Conservation (phyloP, 1,140 invertebrate species). For the Cydia splendana region DNA sequence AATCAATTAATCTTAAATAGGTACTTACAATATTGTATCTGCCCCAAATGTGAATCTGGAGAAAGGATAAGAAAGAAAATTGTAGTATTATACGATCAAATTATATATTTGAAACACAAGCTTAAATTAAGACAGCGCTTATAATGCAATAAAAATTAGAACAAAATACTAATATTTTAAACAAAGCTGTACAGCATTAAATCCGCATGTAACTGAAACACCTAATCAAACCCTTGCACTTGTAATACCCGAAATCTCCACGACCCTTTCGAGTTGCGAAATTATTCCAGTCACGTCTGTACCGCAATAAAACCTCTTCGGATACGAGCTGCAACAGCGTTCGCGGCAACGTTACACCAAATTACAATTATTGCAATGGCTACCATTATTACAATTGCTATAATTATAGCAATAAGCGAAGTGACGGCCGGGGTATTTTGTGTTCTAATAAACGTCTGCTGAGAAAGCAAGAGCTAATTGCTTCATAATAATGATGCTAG, state of each 20-base stretch:
- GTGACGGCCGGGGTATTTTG: neutral
- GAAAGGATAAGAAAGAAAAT: conserved; percentile 10
- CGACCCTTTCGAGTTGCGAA: conserved; percentile 20
- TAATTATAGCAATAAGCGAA: conserved; percentile 5
- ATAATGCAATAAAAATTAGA: neutral
- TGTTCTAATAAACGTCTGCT: neutral
- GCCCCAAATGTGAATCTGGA: conserved; percentile 29
- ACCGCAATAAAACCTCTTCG: conserved; percentile 26
- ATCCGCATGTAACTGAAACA: conserved; percentile 9
- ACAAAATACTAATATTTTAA: neutral
- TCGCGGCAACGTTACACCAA: conserved; percentile 27
- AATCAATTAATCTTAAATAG: neutral
- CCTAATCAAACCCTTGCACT: conserved; percentile 23
- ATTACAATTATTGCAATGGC: conserved; percentile 28
- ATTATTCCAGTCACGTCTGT: conserved; percentile 26
- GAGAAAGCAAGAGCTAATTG: neutral
- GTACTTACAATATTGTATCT: conserved; percentile 29
- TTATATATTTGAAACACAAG: neutral
- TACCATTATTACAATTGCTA: conserved; percentile 14
- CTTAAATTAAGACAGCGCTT: neutral
- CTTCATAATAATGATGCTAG: neutral
- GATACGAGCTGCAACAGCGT: conserved; percentile 29
- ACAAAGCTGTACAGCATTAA: neutral
- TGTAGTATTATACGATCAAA: neutral
- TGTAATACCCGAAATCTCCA: conserved; percentile 31